A percentile compares a stretch with the other conserved stretches of the same genome.
phyloP scores from a whole-genome alignment of 1,140 invertebrate genomes.

The Cyphomyrmex costatus region DNA sequence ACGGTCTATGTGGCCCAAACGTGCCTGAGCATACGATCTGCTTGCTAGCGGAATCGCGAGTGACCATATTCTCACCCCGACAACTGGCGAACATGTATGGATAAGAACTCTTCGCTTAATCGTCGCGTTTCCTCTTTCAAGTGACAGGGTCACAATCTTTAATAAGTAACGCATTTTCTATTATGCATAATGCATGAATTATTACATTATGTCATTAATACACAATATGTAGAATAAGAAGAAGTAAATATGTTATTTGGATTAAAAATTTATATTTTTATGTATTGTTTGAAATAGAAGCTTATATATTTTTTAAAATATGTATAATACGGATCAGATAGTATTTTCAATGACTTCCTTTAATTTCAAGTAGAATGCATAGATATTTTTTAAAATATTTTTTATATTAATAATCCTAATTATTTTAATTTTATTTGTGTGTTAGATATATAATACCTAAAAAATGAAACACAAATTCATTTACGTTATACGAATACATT shows the following conservation, averaged over 20 bases:
- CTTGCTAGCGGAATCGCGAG: conserved; percentile 77
- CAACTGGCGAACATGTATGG: conserved; percentile 34
- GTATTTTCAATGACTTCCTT: background rate
- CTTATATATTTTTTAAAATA: background rate
- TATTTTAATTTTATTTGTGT: conserved; percentile 9
- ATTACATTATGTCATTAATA: background rate
- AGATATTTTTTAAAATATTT: background rate
- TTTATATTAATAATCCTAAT: background rate
- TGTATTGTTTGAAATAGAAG: too few species aligned
- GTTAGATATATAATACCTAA: background rate
- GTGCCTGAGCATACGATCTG: conserved; percentile 81
- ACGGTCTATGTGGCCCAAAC: conserved; percentile 77
- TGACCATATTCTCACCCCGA: conserved; percentile 62
- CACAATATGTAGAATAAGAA: background rate
- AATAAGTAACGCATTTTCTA: conserved; percentile 15
- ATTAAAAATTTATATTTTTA: background rate
- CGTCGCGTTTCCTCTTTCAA: conserved; percentile 33
- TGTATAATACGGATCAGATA: background rate
- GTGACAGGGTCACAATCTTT: conserved; percentile 8
- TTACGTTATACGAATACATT: background rate
- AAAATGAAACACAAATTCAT: background rate
- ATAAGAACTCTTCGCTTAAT: conserved; percentile 55
- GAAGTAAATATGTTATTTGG: background rate
- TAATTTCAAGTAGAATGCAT: background rate
- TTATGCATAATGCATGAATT: conserved; percentile 7